A percentile compares a stretch with the other conserved stretches of the same genome.
Conservation (phyloP, 2,113 vertebrate species). For the Xenus cinereus region DNA sequence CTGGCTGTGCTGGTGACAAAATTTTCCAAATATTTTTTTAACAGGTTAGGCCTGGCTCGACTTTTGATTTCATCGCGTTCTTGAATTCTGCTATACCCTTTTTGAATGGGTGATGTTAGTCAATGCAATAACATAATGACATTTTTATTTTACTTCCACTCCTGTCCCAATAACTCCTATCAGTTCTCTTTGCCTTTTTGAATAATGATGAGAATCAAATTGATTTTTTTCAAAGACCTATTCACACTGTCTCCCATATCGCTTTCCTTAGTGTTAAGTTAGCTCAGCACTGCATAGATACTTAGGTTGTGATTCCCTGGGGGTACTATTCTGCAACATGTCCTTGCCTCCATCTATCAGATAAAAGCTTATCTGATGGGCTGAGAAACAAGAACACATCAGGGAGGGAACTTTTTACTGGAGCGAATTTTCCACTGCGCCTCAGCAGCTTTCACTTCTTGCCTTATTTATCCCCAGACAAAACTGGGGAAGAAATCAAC, state of each 20-base stretch:
- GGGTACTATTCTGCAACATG: neutral
- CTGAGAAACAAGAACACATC: neutral
- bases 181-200: neutral
- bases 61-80: neutral
- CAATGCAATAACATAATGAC: fast-evolving
- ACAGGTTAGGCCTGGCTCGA: neutral
- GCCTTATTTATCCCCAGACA: neutral
- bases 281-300: neutral
- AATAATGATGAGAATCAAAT: neutral
- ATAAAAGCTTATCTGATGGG: neutral
- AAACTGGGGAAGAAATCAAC: neutral
- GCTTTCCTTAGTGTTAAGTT: neutral
- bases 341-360: neutral
- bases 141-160: neutral
- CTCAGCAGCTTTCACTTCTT: neutral
- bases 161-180: neutral
- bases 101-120: neutral
- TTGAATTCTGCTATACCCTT: neutral
- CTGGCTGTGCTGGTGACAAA: neutral
- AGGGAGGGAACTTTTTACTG: neutral
- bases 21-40: neutral
- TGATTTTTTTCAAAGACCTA: neutral
- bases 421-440: neutral
- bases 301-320: neutral
- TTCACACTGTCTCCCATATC: neutral